Conservation (phyloP, 2,888 invertebrate genomes). For the Dermolepida albohirtum region DNA sequence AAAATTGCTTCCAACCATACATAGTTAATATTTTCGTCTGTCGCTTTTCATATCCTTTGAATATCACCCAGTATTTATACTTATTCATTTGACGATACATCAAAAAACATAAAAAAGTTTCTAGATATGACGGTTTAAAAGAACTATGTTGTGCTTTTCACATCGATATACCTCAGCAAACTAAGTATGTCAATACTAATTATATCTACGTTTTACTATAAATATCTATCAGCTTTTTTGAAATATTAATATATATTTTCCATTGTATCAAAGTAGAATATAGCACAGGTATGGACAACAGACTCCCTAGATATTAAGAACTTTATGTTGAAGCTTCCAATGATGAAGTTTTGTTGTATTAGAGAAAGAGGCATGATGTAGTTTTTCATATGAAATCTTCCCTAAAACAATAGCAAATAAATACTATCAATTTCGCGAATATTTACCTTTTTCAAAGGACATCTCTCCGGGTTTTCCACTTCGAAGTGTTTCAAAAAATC, state of each 20-base stretch:
- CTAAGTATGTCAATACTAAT: no score
- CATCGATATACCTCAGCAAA: no score
- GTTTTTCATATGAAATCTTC: conserved; percentile 33
- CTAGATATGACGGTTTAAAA: no score
- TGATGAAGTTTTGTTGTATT: conserved; percentile 38
- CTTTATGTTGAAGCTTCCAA: conserved; percentile 43
- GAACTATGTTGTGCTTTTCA: no score
- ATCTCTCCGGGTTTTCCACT: conserved; percentile 36
- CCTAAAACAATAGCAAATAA: conserved; percentile 26
- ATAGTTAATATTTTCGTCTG: no score
- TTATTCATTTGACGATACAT: no score
- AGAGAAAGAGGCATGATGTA: conserved; percentile 39
- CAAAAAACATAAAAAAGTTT: no score
- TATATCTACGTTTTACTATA: no score
- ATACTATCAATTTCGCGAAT: not conserved
- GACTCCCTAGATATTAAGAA: conserved; percentile 42
- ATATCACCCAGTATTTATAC: no score
- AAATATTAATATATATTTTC: conserved; percentile 12
- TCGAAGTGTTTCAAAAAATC: conserved; percentile 34
- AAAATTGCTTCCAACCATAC: no score
- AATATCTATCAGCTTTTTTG: no score
- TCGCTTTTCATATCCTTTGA: no score
- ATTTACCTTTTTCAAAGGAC: conserved; percentile 31
- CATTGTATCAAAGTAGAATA: conserved; percentile 40
- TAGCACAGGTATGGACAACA: conserved; percentile 31